Base-by-base conservation (phyloP, 92 coral and sea anemone species). In the Blastomussa wellsi region DNA sequence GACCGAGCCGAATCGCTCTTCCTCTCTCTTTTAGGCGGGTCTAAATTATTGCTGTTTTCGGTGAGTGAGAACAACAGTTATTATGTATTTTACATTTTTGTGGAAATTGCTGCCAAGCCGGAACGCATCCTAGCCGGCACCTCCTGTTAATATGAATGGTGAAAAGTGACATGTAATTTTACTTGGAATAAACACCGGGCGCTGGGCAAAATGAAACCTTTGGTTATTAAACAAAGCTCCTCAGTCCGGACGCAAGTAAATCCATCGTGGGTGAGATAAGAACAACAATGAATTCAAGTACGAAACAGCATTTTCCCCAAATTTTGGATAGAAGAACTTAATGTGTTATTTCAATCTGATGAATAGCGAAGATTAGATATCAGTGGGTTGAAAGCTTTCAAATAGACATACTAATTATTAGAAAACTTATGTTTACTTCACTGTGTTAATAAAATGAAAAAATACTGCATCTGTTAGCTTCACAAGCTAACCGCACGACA, bases 61-160 rank as follows among this genome's bases (percentile, higher is more conserved):
- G 35, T 35, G 35, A 62, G 31, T 26, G 33, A 37, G 42, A 71
- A 71, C 19, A 37, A 0, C 12, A n/a, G 5, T 44, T 19, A 74
- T 33, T 77, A 16, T 35, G 26, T 38, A 2, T 31, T 31, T 77
- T 16, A 31, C 20, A 49, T 17, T 31, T n/a, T 47, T 51, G 59
- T 75, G 60, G 79, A 75, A 44, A 75, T 47, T 77, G 47, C 7
- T 57, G 81, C 68, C 51, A 77, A 33, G 47, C 47, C 65, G 65
- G 79, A 24, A 28, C 28, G n/a, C 38, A 44, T 44, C 11, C 29
- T 5, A 32, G 37, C 28, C 47, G 48, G n/a, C 69, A 36, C 28
- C 67, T 51, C 44, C 49, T 31, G 17, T 0, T 20, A 31, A 77
- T 36, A 20, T 53, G 81, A 77, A n/a, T 28, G 33, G 49, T 11